Base-by-base conservation (phyloP, 2,113 vertebrate species). In the Puntigrus tetrazona region DNA sequence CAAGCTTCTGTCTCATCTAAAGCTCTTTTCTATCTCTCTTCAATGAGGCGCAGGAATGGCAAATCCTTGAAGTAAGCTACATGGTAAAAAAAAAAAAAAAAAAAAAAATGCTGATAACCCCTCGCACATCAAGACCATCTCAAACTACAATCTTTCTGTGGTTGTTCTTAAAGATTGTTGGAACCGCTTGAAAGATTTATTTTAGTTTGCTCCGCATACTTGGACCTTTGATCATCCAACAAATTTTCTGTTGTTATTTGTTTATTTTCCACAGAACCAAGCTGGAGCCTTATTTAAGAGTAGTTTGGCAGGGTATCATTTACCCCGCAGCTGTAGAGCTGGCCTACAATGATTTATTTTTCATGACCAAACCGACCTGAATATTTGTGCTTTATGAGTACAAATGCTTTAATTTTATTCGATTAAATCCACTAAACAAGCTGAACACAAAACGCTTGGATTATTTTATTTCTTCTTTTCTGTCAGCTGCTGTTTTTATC, bases 41-140 rank as follows among this genome's bases (percentile, higher is more conserved):
- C 38, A 38, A 10, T 52, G 52, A 73, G 18, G 25, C 16, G 7
- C 52, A 47, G 20, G 76, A 74, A 84, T 67, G 41, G 18, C 16
- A 13, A 16, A 70, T 79, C 36, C 74, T 83, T 78, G 55, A 63
- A 82, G 45, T 22, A 22, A 78, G 41, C 59, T 45, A 80, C 45
- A 14, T 81, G 82, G 34, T n/a, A n/a, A n/a, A n/a, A n/a, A n/a
- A n/a, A n/a, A 45, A 84, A 81, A 41, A 47, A 25, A 69, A 45
- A 45, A 84, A 81, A 41, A 47, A 25, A 69, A 45, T 31, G 18
- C 77, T 52, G 43, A 55, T 74, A 74, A 63, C 5, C 31, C 36
- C 65, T 1, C 11, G 0, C 29, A 16, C 63, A 84, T 69, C 29
- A 41, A 57, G 34, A 29, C 6, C 29, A 81, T 74, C 72, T 73